These are phyloP conservation scores for Scelioninae gen. 1 DNA, from an alignment of 2,888 invertebrate species.

Conservation along the genomic window DNA sequence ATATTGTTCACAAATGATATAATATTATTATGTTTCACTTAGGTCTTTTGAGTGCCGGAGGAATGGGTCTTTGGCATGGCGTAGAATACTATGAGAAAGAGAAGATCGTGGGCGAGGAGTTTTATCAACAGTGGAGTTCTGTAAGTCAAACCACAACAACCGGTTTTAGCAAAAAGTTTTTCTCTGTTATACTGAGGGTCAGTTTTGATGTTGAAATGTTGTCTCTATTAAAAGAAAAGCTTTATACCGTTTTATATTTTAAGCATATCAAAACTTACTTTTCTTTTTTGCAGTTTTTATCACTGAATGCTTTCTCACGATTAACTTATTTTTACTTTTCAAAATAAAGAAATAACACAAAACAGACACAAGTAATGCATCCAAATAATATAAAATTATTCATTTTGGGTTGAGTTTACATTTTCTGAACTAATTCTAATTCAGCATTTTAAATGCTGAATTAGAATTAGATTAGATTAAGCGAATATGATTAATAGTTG, in stretches of 20 bases:
- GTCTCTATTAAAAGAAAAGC: neutral
- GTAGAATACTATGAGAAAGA: slow-evolving; percentile 98
- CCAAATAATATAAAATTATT: too few relatives aligned
- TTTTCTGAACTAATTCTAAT: too few relatives aligned
- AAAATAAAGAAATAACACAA: neutral
- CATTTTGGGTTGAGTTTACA: too few relatives aligned
- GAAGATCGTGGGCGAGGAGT: slow-evolving; percentile 96
- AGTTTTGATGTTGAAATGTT: slow-evolving; percentile 25
- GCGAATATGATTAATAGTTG: too few relatives aligned
- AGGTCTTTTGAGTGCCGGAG: slow-evolving; percentile 95
- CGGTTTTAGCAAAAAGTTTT: slow-evolving; percentile 32
- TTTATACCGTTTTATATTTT: neutral
- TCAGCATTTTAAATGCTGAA: too few relatives aligned
- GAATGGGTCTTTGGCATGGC: slow-evolving; percentile 98
- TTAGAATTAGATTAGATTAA: too few relatives aligned
- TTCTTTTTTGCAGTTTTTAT: too few relatives aligned
- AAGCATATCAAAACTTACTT: neutral
- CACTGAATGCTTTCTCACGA: neutral
- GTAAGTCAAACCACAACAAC: slow-evolving; percentile 86
- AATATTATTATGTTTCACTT: slow-evolving; percentile 63
- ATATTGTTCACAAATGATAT: slow-evolving; percentile 9
- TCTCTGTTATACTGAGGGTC: slow-evolving; percentile 24
- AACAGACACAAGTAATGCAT: neutral
- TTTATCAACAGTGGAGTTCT: slow-evolving; percentile 95
- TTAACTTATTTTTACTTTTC: slow-evolving; percentile 1